phyloP scores from a whole-genome alignment of 2,797 vertebrate species.

The Enteromius thamalakanensis region DNA sequence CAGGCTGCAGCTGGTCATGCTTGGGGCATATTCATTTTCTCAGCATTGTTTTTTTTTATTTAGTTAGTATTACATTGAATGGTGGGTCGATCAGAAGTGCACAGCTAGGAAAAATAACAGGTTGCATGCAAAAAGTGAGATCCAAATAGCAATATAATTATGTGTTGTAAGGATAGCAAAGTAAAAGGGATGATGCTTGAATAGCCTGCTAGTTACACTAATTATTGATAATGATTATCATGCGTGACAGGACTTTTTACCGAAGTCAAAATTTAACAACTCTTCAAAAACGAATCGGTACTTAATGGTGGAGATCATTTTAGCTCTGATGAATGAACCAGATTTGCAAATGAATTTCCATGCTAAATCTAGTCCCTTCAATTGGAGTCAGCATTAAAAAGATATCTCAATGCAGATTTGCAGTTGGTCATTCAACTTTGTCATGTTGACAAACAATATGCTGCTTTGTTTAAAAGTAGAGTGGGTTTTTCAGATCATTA shows the following conservation, averaged over 20 bases:
- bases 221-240: neutral
- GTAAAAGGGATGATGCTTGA: neutral
- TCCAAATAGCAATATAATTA: neutral
- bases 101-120: neutral
- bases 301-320: neutral
- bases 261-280: neutral
- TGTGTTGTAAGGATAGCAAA: neutral
- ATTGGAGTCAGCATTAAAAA: neutral
- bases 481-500: neutral
- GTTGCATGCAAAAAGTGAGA: neutral
- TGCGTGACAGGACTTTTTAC: neutral
- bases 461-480: neutral
- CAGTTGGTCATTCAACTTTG: neutral
- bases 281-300: neutral
- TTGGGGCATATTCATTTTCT: neutral
- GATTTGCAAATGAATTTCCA: neutral
- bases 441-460: neutral
- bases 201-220: neutral
- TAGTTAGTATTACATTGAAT: neutral
- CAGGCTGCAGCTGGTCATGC: conserved; percentile 1
- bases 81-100: neutral
- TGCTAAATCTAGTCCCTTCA: neutral
- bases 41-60: neutral
- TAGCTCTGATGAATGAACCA: neutral
- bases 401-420: neutral